Evolutionary conservation across 2,113 vertebrate genomes (phyloP).

Genomic region (Rynchops niger): DNA sequence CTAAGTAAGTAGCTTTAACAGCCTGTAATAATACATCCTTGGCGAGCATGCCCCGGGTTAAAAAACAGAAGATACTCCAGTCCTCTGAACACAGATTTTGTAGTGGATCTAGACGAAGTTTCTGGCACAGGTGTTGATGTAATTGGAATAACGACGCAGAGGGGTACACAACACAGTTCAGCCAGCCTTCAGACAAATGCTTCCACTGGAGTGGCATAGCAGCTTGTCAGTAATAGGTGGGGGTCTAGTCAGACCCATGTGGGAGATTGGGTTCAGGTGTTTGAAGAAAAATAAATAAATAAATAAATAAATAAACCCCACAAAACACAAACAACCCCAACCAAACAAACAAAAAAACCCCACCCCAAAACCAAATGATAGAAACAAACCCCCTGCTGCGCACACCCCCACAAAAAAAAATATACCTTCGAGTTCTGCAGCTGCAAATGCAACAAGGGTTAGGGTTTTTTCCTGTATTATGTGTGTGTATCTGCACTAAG

Average conservation of each 20-base stretch:
- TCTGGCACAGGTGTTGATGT: not conserved
- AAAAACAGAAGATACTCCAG: not conserved
- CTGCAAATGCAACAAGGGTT: not conserved
- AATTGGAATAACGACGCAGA: not conserved
- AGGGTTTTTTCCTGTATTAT: not conserved
- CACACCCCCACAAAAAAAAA: no score
- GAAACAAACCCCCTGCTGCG: not conserved
- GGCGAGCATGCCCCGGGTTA: not conserved
- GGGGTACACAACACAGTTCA: not conserved
- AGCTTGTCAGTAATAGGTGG: not conserved
- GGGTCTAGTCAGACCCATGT: not conserved
- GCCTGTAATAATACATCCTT: not conserved
- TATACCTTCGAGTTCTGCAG: not conserved
- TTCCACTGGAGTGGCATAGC: not conserved
- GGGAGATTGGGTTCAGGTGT: not conserved
- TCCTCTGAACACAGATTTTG: not conserved
- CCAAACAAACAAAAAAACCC: not conserved
- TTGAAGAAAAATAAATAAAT: no score
- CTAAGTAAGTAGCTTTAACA: not conserved
- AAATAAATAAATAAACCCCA: no score
- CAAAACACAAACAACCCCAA: not conserved
- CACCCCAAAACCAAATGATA: not conserved
- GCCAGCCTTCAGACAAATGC: not conserved
- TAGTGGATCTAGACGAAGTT: not conserved
- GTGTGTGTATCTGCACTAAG: not conserved